phyloP scores from a whole-genome alignment of 2,113 vertebrate genomes.

The Paraplagusia blochii region DNA sequence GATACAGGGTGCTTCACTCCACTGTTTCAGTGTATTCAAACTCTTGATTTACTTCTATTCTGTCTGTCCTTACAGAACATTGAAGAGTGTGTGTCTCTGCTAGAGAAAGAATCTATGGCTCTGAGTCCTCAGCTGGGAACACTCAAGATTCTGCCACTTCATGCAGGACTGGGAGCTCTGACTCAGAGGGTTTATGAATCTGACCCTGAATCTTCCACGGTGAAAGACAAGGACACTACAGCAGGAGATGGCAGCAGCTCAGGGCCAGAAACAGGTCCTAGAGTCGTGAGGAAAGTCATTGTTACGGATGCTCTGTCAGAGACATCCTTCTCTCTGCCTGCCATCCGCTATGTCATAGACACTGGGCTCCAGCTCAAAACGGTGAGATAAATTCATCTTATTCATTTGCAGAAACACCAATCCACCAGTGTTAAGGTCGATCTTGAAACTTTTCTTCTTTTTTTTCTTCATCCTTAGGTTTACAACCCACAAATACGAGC shows the following conservation, averaged over 20 bases:
- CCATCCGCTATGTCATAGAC: slow-evolving; percentile 85
- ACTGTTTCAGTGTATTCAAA: background rate
- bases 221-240: slow-evolving; percentile 1
- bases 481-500: slow-evolving; percentile 92
- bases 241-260: background rate
- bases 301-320: slow-evolving; percentile 85
- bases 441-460: background rate
- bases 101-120: slow-evolving; percentile 75
- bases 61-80: slow-evolving; percentile 73
- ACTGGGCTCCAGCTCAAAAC: slow-evolving; percentile 86
- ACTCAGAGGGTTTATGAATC: slow-evolving; percentile 80
- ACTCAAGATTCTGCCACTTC: slow-evolving; percentile 78
- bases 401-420: background rate
- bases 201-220: background rate
- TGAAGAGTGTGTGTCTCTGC: slow-evolving; percentile 67
- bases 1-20: background rate
- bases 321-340: slow-evolving; percentile 84
- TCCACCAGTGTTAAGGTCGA: no score
- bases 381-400: slow-evolving; percentile 72
- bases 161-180: slow-evolving; percentile 66
- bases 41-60: background rate
- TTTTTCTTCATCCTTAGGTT: slow-evolving; percentile 71
- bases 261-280: slow-evolving; percentile 20
- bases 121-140: slow-evolving; percentile 75
- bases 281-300: slow-evolving; percentile 73